A percentile compares a stretch with the other conserved stretches of the same genome.
Evolutionary conservation across 2,113 vertebrate species (phyloP).

Genomic region (Hiodon alosoides): DNA sequence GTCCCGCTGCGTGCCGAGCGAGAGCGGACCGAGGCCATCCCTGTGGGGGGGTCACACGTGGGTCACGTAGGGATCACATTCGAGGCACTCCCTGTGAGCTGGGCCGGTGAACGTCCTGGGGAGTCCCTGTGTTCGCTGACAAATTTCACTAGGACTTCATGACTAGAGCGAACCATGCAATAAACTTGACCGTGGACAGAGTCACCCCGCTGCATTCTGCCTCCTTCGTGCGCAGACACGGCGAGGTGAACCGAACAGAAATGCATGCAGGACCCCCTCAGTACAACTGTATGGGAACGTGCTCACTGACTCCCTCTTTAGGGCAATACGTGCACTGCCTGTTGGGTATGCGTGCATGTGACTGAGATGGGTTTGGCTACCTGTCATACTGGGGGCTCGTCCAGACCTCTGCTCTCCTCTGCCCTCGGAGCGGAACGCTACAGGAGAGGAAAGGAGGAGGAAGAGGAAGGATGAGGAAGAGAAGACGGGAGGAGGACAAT

Average conservation of each 20-base stretch:
- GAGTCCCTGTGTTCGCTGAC: too few relatives aligned
- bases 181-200: too few relatives aligned
- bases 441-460: slow-evolving; percentile 13
- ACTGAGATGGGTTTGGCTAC: slow-evolving; percentile 38
- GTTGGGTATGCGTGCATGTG: background rate
- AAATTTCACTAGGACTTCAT: too few relatives aligned
- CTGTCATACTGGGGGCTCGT: slow-evolving; percentile 52
- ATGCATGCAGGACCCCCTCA: background rate
- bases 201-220: too few relatives aligned
- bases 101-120: background rate
- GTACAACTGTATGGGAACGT: too few relatives aligned
- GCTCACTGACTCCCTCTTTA: slow-evolving; percentile 5
- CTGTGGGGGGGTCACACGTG: slow-evolving; percentile 37
- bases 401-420: slow-evolving; percentile 54
- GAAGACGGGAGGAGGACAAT: background rate
- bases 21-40: slow-evolving; percentile 79
- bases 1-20: slow-evolving; percentile 84
- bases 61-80: background rate
- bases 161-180: too few relatives aligned
- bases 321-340: background rate
- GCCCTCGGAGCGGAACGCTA: slow-evolving; percentile 57
- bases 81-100: background rate
- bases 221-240: background rate
- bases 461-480: background rate
- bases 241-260: background rate